These are phyloP conservation scores for Percina caprodes DNA, from an alignment of 2,113 vertebrate genomes.

Conservation along the genomic window DNA sequence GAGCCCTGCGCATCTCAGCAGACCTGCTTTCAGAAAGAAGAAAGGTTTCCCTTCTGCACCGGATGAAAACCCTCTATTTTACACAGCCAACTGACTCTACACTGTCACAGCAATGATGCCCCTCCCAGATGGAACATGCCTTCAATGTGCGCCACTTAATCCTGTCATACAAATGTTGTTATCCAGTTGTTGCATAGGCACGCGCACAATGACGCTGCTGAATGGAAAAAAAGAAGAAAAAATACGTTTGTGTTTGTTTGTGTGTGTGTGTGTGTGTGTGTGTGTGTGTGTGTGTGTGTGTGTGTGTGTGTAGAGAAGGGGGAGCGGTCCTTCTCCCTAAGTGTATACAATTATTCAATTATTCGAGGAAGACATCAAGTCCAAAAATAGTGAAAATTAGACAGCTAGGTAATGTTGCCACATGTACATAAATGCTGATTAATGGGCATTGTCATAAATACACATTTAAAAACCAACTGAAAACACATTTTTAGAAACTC, in stretches of 20 bases:
- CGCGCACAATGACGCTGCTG: conserved; percentile 8
- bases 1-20: conserved; percentile 71
- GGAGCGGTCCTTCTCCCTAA: too few relatives aligned
- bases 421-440: not conserved
- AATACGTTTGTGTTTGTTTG: too few relatives aligned
- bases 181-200: conserved; percentile 34
- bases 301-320: too few relatives aligned
- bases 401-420: not conserved
- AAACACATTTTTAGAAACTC: too few relatives aligned
- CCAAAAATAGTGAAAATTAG: not conserved
- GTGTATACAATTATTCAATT: too few relatives aligned
- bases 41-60: conserved; percentile 46
- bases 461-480: too few relatives aligned
- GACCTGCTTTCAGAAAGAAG: conserved; percentile 27
- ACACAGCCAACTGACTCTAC: conserved; percentile 29
- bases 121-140: conserved; percentile 62
- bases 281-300: too few relatives aligned
- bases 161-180: not conserved
- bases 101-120: conserved; percentile 52
- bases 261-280: too few relatives aligned
- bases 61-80: conserved; percentile 41
- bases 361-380: not conserved
- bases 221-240: not conserved
- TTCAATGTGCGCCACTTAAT: conserved; percentile 30
- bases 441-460: not conserved